Evolutionary conservation across 2,888 invertebrate species (phyloP), one percentile per base, ranked within the genome.

Genomic region (Drosophila ezoana): DNA sequence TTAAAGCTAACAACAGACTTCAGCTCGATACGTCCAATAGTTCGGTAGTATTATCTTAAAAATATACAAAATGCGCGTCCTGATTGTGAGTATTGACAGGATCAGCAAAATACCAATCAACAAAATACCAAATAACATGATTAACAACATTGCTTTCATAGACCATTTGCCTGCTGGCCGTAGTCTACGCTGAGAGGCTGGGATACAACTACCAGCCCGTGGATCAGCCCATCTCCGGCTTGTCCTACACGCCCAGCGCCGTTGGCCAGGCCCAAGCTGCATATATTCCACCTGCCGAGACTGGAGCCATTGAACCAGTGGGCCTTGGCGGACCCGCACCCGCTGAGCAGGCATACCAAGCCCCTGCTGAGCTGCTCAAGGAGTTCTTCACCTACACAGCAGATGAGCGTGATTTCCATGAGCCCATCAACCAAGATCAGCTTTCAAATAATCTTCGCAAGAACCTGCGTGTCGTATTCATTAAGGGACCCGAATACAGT

Each of bases 401-500:
- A 3, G 86, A 90, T 33, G 91, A 92, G 35, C 75, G 81, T 10
- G 91, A 90, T 20, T 88, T 87, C 56, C 56, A 81, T 0, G 87
- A 82, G 11, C 87, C 85, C 0, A 75, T 66, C 40, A 78, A 77
- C 20, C 63, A 76, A 1, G 70, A 90, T 6, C 79, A 89, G 51
- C 53, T 78, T 2, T 62, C 74, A 0, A 71, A 66, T 35, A 66
- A 72, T 10, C 57, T 89, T 14, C 91, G 87, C 62, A 81, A 76
- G 61, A 82, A 76, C 13, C 81, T 92, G n/a, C 91, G 92, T 18
- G 91, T 92, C 10, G 64, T 92, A 20, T 92, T 92, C 77, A 91
- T 92, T 54, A 92, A 91, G 81, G 89, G 91, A 37, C 92, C 92
- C 65, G 91, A 91, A 69, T 78, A 90, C 60, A 89, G 71, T 13